Evolutionary conservation across 2,888 invertebrate genomes (phyloP), one percentile per base, ranked within the genome.

Genomic region (Thereva unica): DNA sequence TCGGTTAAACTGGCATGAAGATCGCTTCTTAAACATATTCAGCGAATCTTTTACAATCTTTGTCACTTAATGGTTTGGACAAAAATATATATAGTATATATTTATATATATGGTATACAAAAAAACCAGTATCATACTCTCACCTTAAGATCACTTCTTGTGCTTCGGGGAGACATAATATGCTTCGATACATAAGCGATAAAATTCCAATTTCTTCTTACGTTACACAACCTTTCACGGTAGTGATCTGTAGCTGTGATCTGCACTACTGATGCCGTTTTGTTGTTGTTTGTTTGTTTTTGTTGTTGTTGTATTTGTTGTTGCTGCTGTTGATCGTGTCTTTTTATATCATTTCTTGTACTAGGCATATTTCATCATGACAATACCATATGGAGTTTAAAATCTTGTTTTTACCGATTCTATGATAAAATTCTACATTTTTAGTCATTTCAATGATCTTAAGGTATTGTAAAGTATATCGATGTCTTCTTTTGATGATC

Each of bases 381-480:
- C 49, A 54, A 53, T 55, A 59, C 69, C 69, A 69, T 69, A 65
- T 69, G 65, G 5, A 57, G 56, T 53, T 65, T 44, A 61, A 63
- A 67, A 67, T 69, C 69, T 69, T 52, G 69, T 69, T 69, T 69
- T 69, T 67, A 66, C 65, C 69, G 50, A 47, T 53, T 65, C 45
- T 34, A 55, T 35, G 45, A 45, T 41, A 65, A 50, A 67, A 61
- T 69, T 69, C 57, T 55, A 12, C 53, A 45, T 54, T 52, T 69
- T 65, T 65, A 37, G 52, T 63, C 37, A 45, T 38, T 34, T 4
- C 23, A 35, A 57, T 59, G 59, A 47, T 38, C 38, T 59, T 38
- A 41, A 7, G 49, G 47, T 10, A 23, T 59, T 4, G 47, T 38
- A 45, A 59, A 59, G 37, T 47, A 47, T 59, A 47, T 47, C 42